phyloP scores from a whole-genome alignment of 1,140 invertebrate genomes.

The Panonychus citri region DNA sequence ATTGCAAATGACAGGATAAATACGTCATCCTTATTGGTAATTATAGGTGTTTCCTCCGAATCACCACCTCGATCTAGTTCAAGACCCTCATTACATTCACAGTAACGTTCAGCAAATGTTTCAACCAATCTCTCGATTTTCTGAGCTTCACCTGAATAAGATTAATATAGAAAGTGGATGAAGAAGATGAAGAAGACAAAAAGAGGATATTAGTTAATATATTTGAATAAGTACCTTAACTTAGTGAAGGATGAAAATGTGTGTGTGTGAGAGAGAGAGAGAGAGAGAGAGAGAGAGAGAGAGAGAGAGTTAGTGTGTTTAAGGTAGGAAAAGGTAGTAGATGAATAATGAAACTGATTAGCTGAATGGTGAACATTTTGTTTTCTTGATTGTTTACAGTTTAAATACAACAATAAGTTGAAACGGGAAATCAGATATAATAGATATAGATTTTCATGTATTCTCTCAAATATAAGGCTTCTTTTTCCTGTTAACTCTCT shows the following conservation, averaged over 20 bases:
- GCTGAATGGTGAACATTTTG: too few relatives aligned
- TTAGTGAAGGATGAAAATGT: too few relatives aligned
- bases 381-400: too few relatives aligned
- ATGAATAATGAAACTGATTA: too few relatives aligned
- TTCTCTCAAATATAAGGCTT: too few relatives aligned
- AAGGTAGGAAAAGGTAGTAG: too few relatives aligned
- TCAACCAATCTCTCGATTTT: constrained; percentile 95
- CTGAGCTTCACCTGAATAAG: constrained; percentile 58
- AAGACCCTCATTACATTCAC: constrained; percentile 46
- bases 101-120: constrained; percentile 79
- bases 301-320: neutral
- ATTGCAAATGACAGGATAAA: constrained; percentile 95
- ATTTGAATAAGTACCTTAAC: constrained; percentile 15
- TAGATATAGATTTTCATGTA: neutral
- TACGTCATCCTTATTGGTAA: constrained; percentile 26
- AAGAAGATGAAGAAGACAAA: neutral
- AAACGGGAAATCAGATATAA: constrained; percentile 11
- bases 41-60: constrained; percentile 19
- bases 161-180: too few relatives aligned
- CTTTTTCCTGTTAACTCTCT: too few relatives aligned
- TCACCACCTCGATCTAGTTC: neutral
- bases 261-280: too few relatives aligned
- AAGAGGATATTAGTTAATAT: neutral
- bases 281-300: too few relatives aligned
- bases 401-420: too few relatives aligned